phyloP scores from a whole-genome alignment of 2,113 vertebrate genomes.

The Hymenochirus boettgeri region DNA sequence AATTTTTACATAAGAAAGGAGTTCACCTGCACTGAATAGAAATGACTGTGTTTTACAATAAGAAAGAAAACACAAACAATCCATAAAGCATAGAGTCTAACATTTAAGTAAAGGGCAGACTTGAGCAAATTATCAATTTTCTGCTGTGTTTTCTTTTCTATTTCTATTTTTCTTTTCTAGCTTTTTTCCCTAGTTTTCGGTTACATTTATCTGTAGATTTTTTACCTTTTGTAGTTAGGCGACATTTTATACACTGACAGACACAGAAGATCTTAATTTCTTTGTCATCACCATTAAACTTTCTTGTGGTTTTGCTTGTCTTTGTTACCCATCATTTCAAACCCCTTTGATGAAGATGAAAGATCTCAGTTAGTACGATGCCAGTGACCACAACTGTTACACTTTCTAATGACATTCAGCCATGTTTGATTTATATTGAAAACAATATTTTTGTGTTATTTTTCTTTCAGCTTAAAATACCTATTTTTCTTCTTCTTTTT shows the following conservation, averaged over 20 bases:
- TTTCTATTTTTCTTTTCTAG: background rate
- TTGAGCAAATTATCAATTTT: background rate
- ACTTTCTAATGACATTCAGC: background rate
- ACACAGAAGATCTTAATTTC: conserved; percentile 4
- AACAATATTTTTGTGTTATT: too few relatives aligned
- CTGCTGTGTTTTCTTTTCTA: background rate
- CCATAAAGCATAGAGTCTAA: background rate
- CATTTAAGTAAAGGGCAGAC: background rate
- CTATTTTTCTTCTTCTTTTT: too few relatives aligned
- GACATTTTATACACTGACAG: background rate
- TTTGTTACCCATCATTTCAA: background rate
- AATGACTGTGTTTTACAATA: too few relatives aligned
- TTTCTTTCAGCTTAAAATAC: too few relatives aligned
- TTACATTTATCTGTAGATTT: background rate
- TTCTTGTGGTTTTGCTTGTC: background rate
- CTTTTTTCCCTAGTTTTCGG: background rate
- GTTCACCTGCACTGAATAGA: too few relatives aligned
- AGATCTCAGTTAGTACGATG: background rate
- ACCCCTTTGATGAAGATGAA: conserved; percentile 7
- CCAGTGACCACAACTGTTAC: background rate
- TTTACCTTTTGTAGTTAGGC: background rate
- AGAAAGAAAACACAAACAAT: background rate
- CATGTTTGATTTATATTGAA: conserved; percentile 8
- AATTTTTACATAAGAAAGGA: too few relatives aligned
- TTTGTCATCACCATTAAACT: background rate